Conservation (phyloP, 2,797 vertebrate genomes). For the Otolemur crassicaudatus region DNA sequence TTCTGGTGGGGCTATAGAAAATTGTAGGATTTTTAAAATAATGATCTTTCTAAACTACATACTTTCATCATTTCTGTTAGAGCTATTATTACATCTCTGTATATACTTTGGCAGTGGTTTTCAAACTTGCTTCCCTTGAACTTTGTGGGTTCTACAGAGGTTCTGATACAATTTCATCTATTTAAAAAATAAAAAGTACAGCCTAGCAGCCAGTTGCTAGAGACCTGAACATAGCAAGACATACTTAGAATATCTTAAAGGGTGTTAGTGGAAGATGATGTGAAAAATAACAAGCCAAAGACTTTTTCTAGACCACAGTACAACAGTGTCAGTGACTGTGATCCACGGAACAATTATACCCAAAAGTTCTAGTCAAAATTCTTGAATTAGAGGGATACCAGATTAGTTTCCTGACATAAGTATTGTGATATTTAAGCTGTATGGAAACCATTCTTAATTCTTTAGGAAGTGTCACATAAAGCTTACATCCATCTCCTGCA, state of each 20-base stretch:
- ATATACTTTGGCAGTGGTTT: not conserved
- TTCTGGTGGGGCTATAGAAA: not conserved
- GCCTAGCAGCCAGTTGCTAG: not conserved
- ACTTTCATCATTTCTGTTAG: conserved; percentile 44
- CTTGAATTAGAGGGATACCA: conserved; percentile 36
- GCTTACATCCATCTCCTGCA: not conserved
- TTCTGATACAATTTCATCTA: conserved; percentile 2
- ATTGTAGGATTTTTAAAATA: not conserved
- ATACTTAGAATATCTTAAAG: conserved; percentile 6
- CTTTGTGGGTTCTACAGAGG: not conserved
- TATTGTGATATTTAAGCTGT: conserved; percentile 13
- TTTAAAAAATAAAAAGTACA: not conserved
- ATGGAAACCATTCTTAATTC: not conserved
- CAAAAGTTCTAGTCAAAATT: not conserved
- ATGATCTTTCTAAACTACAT: not conserved
- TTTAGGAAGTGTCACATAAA: conserved; percentile 17
- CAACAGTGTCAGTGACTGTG: not conserved
- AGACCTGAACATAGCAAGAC: not conserved
- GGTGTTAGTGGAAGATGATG: not conserved
- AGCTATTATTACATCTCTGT: not conserved
- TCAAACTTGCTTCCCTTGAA: not conserved
- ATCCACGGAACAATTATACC: not conserved
- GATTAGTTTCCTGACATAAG: not conserved
- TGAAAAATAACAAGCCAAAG: not conserved
- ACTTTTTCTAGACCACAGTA: conserved; percentile 11